These are phyloP conservation scores for Thaleichthys pacificus DNA, from an alignment of 2,797 vertebrate species.

Conservation along the genomic window DNA sequence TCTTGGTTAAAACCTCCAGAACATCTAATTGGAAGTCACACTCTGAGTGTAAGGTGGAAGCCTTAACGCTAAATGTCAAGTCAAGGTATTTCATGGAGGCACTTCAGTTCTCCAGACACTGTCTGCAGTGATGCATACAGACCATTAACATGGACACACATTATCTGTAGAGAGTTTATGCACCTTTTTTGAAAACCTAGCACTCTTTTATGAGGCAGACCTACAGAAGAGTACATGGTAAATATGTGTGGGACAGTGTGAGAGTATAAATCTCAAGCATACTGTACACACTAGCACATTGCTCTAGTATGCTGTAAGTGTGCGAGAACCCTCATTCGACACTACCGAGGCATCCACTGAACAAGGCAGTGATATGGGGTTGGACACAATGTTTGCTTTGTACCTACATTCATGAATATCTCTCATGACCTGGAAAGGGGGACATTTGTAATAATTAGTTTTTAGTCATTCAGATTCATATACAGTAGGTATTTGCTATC, in stretches of 20 bases:
- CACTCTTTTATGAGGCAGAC: constrained; percentile 28
- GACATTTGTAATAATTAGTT: background rate
- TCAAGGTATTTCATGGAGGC: constrained; percentile 53
- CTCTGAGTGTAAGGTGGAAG: constrained; percentile 45
- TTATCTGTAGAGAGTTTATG: constrained; percentile 32
- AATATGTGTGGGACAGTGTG: constrained; percentile 19
- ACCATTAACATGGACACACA: constrained; percentile 37
- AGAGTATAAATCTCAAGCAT: background rate
- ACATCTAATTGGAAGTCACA: constrained; percentile 70
- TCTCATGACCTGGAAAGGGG: background rate
- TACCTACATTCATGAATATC: background rate
- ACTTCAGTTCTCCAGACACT: constrained; percentile 32
- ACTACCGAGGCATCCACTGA: too few relatives aligned
- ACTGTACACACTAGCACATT: background rate
- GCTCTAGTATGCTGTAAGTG: too few relatives aligned
- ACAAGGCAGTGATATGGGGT: background rate
- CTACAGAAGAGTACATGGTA: background rate
- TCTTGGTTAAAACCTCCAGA: constrained; percentile 62
- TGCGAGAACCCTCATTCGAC: too few relatives aligned
- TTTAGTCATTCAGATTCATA: background rate
- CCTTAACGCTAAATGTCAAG: constrained; percentile 58
- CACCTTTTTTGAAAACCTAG: constrained; percentile 18
- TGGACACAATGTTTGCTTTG: too few relatives aligned
- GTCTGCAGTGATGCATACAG: constrained; percentile 45
- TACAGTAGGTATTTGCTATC: background rate